Conservation (phyloP, 2,113 vertebrate species). For the Asarcornis scutulata region DNA sequence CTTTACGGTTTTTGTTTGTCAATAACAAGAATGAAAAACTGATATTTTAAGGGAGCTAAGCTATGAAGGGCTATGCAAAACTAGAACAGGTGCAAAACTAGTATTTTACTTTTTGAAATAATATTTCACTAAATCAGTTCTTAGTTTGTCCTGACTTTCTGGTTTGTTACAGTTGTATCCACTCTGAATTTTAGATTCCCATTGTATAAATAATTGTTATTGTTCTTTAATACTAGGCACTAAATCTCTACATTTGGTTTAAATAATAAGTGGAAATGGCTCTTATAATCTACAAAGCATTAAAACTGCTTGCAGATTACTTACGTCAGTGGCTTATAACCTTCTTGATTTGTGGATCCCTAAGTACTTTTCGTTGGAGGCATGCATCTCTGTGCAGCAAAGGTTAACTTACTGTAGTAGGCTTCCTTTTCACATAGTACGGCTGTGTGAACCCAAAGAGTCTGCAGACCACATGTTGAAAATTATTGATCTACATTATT, state of each 20-base stretch:
- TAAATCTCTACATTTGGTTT: constrained; percentile 17
- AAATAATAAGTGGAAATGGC: background rate
- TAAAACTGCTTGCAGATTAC: constrained; percentile 27
- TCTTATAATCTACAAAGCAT: constrained; percentile 24
- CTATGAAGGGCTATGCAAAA: background rate
- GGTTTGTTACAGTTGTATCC: background rate
- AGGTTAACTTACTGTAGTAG: constrained; percentile 48
- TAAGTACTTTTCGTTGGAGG: constrained; percentile 31
- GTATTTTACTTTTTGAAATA: background rate
- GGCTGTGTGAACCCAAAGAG: constrained; percentile 27
- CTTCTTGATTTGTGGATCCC: constrained; percentile 60
- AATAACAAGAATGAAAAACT: background rate
- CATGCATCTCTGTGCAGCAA: constrained; percentile 1
- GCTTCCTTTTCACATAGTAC: constrained; percentile 30
- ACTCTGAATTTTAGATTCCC: background rate
- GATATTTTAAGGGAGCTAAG: background rate
- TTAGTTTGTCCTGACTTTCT: background rate
- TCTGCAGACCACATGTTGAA: constrained; percentile 58
- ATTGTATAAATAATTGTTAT: background rate
- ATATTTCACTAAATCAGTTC: background rate
- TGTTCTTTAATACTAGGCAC: background rate
- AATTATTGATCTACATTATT: constrained; percentile 61
- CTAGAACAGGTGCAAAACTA: background rate
- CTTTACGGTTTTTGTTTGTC: background rate
- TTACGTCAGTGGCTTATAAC: constrained; percentile 31